Evolutionary conservation across 2,888 invertebrate genomes (phyloP), one percentile per base, ranked within the genome.

Genomic region (Atherix ibis): DNA sequence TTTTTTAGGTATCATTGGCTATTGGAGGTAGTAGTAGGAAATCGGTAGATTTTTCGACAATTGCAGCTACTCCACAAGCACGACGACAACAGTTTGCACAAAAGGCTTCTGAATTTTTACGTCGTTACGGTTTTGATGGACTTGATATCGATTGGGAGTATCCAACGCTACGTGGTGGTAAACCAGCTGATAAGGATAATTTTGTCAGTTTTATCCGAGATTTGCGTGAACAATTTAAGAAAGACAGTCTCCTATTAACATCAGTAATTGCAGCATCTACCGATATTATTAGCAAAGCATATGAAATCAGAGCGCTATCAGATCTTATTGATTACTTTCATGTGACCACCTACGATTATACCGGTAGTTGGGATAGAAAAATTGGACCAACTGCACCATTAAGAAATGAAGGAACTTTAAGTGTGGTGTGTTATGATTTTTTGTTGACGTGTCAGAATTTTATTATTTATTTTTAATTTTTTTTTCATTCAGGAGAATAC

Each of bases 1-100:
- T n/a, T n/a, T n/a, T n/a, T n/a, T n/a, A n/a, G 50, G 72, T 80
- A 4, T 71, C 76, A 3, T 54, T 89, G 8, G 88, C 85, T 1
- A 79, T 89, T 24, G 89, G 89, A 0, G 89, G 89, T 0, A 89
- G 89, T 88, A 88, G 85, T 53, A 87, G 89, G 53, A 88, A 87
- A 0, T 87, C 87, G 2, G 50, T 47, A 33, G 59, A 58, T 43
- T 58, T 59, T 32, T 58, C 58, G 1, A 48, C 45, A 1, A 64
- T 88, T 59, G 80, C 77, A 0, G 68, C 73, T 3, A 70, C 68
- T 31, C 63, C 72, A 0, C 66, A 68, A 13, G 62, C 67, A 12
- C 62, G 67, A 32, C 67, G 88, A 32, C 62, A 63, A 3, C 64
- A 59, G 31, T 88, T 88, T 48, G 70, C 84, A 0, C 58, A 68